phyloP scores from a whole-genome alignment of 2,888 invertebrate genomes.

The Euzetes globulus region DNA sequence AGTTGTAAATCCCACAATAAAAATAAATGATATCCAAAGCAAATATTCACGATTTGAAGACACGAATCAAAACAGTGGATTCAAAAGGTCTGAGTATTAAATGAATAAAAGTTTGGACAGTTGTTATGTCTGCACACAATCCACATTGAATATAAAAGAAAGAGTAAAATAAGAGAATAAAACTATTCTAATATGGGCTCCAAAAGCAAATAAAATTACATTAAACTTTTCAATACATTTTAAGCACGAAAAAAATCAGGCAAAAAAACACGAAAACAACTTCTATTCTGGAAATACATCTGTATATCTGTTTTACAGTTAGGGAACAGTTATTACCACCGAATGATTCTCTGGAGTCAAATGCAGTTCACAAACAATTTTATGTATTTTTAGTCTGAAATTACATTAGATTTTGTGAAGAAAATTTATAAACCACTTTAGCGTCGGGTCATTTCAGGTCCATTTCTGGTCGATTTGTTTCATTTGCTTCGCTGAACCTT shows the following conservation, averaged over 20 bases:
- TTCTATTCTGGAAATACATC: too few species aligned
- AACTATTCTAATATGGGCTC: not conserved
- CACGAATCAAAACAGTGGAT: not conserved
- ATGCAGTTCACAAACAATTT: too few species aligned
- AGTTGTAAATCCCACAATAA: too few species aligned
- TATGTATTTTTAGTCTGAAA: too few species aligned
- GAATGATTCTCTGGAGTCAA: too few species aligned
- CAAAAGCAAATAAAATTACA: not conserved
- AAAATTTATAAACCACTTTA: too few species aligned
- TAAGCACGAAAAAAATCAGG: not conserved
- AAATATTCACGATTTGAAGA: not conserved
- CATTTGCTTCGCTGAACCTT: not conserved
- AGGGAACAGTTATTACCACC: too few species aligned
- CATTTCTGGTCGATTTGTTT: constrained; percentile 9
- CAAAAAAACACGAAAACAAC: not conserved
- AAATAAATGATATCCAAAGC: too few species aligned
- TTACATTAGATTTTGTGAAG: too few species aligned
- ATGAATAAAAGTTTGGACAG: not conserved
- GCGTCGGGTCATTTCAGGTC: not conserved
- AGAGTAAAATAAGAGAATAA: not conserved
- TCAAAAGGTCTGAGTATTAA: not conserved
- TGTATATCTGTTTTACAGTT: too few species aligned
- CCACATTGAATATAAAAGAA: not conserved
- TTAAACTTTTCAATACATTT: not conserved
- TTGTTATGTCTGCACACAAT: not conserved